These are phyloP conservation scores for Drepana arcuata DNA, from an alignment of 1,140 invertebrate species.

Conservation along the genomic window DNA sequence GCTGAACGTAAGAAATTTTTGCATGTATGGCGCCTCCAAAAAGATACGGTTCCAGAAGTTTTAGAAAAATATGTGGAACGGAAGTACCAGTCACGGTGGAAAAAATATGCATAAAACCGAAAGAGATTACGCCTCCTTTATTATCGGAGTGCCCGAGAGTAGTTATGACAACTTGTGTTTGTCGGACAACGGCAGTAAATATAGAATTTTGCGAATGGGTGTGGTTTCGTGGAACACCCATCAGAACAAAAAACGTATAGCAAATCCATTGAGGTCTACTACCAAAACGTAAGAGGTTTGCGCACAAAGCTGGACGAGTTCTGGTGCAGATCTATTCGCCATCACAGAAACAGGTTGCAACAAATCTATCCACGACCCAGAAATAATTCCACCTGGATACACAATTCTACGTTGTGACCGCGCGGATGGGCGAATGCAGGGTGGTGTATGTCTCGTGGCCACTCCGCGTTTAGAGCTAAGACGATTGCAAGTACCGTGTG, in stretches of 20 bases:
- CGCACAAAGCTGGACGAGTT: background rate
- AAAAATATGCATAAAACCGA: constrained; percentile 6
- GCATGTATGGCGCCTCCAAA: constrained; percentile 8
- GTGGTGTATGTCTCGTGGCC: no score
- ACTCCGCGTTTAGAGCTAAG: no score
- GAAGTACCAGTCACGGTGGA: background rate
- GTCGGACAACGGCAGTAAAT: constrained; percentile 2
- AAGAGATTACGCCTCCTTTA: no score
- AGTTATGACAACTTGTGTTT: constrained; percentile 2
- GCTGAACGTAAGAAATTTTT: constrained; percentile 6
- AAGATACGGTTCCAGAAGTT: constrained; percentile 1
- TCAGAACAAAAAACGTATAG: no score
- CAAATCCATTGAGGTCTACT: no score
- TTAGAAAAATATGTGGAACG: constrained; percentile 1
- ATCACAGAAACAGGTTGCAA: no score
- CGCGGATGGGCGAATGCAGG: constrained; percentile 2
- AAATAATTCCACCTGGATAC: background rate
- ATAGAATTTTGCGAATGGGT: constrained; percentile 6
- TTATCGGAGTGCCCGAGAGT: constrained; percentile 3
- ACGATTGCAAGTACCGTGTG: no score
- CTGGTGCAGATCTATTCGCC: constrained; percentile 3
- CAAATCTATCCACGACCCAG: constrained; percentile 3
- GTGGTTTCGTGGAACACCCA: no score
- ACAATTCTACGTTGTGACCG: background rate
- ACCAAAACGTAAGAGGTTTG: constrained; percentile 1